Evolutionary conservation across 2,113 vertebrate species (phyloP).

Genomic region (Nothocercus nigrocapillus): DNA sequence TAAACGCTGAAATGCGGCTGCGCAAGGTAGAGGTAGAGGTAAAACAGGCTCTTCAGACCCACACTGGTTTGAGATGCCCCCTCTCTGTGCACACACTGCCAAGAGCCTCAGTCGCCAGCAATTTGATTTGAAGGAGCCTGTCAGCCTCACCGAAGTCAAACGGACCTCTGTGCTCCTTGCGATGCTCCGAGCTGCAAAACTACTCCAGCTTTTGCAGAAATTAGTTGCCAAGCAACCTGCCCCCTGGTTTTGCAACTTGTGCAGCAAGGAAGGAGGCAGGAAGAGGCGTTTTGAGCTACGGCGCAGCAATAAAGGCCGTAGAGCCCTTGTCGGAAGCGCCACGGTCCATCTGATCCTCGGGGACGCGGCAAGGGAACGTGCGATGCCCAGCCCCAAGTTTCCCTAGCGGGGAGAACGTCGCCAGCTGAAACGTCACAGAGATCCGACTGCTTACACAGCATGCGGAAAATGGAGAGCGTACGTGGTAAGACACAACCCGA

Average conservation of each 20-base stretch:
- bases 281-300: neutral
- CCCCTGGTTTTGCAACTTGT: neutral
- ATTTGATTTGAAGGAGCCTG: constrained; percentile 12
- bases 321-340: constrained; percentile 33
- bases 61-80: neutral
- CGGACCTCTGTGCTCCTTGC: neutral
- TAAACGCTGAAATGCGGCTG: constrained; percentile 53
- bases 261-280: constrained; percentile 12
- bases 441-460: neutral
- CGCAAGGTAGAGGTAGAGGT: constrained; percentile 58
- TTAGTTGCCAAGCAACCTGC: constrained; percentile 35
- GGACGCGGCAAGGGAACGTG: neutral
- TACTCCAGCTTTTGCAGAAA: constrained; percentile 29
- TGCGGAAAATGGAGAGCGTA: neutral
- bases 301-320: neutral
- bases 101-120: neutral
- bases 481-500: neutral
- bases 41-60: constrained; percentile 36
- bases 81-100: neutral
- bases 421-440: neutral
- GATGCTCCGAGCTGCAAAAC: constrained; percentile 21
- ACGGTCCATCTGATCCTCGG: neutral
- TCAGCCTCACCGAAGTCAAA: neutral
- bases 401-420: neutral
- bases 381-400: neutral